Percentiles rank a stretch among this genome's conserved stretches.
Evolutionary conservation across 2,797 vertebrate genomes (phyloP).

Genomic region (Silurus lanzhouensis): DNA sequence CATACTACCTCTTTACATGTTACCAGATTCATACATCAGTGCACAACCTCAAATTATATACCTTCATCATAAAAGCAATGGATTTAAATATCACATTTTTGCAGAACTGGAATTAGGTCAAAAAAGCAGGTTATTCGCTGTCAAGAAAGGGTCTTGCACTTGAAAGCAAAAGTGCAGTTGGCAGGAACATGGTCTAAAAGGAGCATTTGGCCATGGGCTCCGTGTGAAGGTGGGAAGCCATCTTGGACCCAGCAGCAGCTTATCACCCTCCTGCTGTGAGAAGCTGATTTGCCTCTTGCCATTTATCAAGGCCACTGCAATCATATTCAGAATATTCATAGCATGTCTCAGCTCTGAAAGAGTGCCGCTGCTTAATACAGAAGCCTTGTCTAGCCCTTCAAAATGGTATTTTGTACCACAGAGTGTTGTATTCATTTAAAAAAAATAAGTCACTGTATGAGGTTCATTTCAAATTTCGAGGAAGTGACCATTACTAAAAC

Average conservation of each 20-base stretch:
- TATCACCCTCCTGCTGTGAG: constrained; percentile 51
- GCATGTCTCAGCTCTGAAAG: constrained; percentile 40
- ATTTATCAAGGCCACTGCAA: constrained; percentile 54
- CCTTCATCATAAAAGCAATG: constrained; percentile 6
- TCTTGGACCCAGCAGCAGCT: constrained; percentile 42
- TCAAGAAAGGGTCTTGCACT: constrained; percentile 28
- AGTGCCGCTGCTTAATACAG: constrained; percentile 25
- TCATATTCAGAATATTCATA: constrained; percentile 53
- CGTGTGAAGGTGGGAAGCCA: constrained; percentile 32
- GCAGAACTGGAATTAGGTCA: constrained; percentile 25
- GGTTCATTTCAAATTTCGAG: neutral
- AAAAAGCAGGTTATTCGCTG: constrained; percentile 32
- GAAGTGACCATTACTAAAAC: neutral
- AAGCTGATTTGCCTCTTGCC: constrained; percentile 56
- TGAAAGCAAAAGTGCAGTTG: constrained; percentile 28
- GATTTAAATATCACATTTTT: constrained; percentile 20
- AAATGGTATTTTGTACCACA: constrained; percentile 9
- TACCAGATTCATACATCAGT: neutral
- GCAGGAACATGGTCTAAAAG: constrained; percentile 32
- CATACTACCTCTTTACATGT: neutral
- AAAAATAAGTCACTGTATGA: neutral
- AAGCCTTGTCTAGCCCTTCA: constrained; percentile 20
- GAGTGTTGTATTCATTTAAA: neutral
- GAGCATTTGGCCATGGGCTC: constrained; percentile 35
- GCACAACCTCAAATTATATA: constrained; percentile 5